These are phyloP conservation scores for Mythimna impura DNA, from an alignment of 2,888 invertebrate genomes.

Conservation along the genomic window DNA sequence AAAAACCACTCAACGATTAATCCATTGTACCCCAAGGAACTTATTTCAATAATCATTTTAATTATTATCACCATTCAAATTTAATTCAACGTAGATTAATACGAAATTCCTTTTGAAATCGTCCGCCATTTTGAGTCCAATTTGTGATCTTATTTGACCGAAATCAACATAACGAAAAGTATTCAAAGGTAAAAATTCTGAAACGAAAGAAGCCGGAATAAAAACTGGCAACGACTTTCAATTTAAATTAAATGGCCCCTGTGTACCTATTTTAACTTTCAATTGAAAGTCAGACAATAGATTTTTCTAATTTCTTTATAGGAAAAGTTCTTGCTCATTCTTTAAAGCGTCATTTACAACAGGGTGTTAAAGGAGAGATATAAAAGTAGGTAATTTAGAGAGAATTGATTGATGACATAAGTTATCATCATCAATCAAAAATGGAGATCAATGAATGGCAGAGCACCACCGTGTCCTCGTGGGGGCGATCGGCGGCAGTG, in stretches of 20 bases:
- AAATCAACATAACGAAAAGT: constrained; percentile 63
- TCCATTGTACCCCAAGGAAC: constrained; percentile 43
- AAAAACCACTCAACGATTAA: constrained; percentile 24
- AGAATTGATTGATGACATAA: too few relatives aligned
- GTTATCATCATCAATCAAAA: too few relatives aligned
- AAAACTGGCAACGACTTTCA: constrained; percentile 51
- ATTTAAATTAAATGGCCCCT: constrained; percentile 58
- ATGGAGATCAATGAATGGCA: too few relatives aligned
- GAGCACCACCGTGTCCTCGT: too few relatives aligned
- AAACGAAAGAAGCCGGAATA: constrained; percentile 44
- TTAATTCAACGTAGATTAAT: constrained; percentile 55
- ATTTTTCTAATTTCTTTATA: constrained; percentile 25
- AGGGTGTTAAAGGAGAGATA: neutral
- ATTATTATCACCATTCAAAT: constrained; percentile 59
- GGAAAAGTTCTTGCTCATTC: neutral
- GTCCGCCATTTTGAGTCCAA: constrained; percentile 49
- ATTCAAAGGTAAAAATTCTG: constrained; percentile 55
- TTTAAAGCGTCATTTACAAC: neutral
- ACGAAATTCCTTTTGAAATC: constrained; percentile 55
- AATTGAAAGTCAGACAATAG: constrained; percentile 23
- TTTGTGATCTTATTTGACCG: constrained; percentile 64
- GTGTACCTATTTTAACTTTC: constrained; percentile 34
- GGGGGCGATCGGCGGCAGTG: too few relatives aligned
- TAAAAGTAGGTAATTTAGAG: neutral
- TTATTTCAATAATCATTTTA: constrained; percentile 55